Base-by-base conservation (phyloP, 1,140 invertebrate species). In the Apis dorsata region DNA sequence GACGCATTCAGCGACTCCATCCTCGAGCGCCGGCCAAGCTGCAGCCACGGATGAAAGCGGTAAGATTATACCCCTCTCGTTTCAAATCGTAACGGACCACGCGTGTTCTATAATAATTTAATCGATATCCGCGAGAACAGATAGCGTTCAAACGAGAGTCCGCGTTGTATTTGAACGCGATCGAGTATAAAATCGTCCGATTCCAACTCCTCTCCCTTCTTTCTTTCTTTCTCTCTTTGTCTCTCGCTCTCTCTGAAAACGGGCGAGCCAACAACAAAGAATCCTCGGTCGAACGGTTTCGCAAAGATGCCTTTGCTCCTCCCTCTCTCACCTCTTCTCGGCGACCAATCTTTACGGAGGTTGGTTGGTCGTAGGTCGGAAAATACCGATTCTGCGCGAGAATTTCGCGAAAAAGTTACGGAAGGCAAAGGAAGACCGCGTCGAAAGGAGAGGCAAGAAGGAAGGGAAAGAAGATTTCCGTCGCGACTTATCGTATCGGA, bases 41-140 rank as follows among this genome's bases (percentile, higher is more conserved):
- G 87, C 90, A 79, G 89, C 92, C 69, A 90, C 93, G 74, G 93
- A 93, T 83, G 91, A 94, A 88, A 93, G 90, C 85, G 91, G 92
- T 92, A 92, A 93, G 92, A 85, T 74, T 76, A 44, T 7, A 44
- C 5, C 34, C 3, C 2, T 34, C 34, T 63, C 28, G 34, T 59
- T 34, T 44, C 34, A 72, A 28, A 63, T 13, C 24, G 13, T 13
- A 28, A 49, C 24, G 12, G 49, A 28, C 53, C 10, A 49, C 15
- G 44, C 55, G 44, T 44, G 15, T 49, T 7, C 28, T 19, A 19
- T 7, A n/a, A 9, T 53, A n/a, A 44, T 44, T 57, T 34, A 66
- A 3, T 66, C 28, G 63, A 34, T 66, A 19, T 66, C 63, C 63
- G 63, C 1, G 51, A 21, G 53, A 51, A 62, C 60, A 17, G 74